Evolutionary conservation across 2,797 vertebrate species (phyloP), one percentile per base, ranked within the genome.

Genomic region (Molossus alvarezi): DNA sequence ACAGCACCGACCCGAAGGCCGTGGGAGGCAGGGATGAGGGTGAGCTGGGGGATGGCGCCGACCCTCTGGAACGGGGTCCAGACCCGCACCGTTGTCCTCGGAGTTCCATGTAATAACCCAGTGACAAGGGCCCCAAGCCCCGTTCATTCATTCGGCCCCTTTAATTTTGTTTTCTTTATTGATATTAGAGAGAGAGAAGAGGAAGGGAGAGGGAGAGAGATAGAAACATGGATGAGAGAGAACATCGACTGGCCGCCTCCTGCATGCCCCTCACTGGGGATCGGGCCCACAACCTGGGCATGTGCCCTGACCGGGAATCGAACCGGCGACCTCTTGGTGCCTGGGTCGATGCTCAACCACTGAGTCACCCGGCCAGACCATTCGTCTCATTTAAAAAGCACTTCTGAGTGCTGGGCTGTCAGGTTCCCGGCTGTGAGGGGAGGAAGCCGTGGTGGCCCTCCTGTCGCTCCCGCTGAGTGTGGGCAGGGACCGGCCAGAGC

Each of bases 11-110:
- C 27, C n/a, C 73, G 21, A 62, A 60, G 29, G 71, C 14, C 23
- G 6, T 37, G 10, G 13, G 55, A 67, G 25, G 55, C n/a, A 69
- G 48, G 17, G 20, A 45, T 11, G 20, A 14, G 45, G 33, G 37
- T 7, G 8, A 15, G 10, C 12, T 10, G 17, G 41, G 48, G 25
- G 51, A 9, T 21, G 1, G 0, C 2, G 2, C 23, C 0, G 25
- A 11, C 4, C 4, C 11, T 11, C 53, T 13, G 3, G 85, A 29
- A 14, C 2, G 0, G 29, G 1, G 69, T 48, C 72, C 45, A 6
- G 69, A 57, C 8, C 9, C 1, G 6, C 21, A 3, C 0, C 1
- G 1, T 12, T 12, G 3, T 41, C 55, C 23, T 58, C 1, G 20
- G 8, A n/a, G 4, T 48, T 88, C 81, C 15, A 5, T n/a, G 58